These are phyloP conservation scores for Microcebus tavaratra DNA, from an alignment of 2,113 vertebrate genomes.

Conservation along the genomic window DNA sequence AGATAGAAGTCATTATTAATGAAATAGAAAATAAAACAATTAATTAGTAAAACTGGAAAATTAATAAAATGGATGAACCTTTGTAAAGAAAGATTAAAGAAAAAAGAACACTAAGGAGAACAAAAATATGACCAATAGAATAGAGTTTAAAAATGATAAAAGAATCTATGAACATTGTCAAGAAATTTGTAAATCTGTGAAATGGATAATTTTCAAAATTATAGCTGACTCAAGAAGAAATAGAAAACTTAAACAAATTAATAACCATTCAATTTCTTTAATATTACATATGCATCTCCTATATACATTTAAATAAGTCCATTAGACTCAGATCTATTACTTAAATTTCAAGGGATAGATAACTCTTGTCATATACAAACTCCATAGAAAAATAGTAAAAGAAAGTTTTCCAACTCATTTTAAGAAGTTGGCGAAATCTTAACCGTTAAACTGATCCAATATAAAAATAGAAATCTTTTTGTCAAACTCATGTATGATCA, in stretches of 20 bases:
- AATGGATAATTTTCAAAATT: neutral
- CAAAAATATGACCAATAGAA: neutral
- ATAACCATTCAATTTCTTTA: neutral
- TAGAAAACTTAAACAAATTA: neutral
- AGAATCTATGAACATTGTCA: neutral
- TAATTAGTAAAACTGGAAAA: neutral
- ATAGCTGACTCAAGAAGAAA: neutral
- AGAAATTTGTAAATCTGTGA: neutral
- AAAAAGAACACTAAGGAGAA: neutral
- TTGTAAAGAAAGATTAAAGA: neutral
- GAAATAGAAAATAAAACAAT: conserved; percentile 7
- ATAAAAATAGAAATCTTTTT: neutral
- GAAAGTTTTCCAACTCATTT: neutral
- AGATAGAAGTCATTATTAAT: neutral
- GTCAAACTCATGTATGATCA: neutral
- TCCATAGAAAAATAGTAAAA: neutral
- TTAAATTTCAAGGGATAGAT: conserved; percentile 7
- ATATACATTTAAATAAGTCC: neutral
- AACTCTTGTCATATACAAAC: neutral
- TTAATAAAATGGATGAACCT: neutral
- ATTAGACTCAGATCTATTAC: neutral
- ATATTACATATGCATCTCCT: neutral
- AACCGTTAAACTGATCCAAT: neutral
- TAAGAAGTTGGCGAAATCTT: neutral
- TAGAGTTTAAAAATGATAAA: neutral